Base-by-base conservation (phyloP, 2,888 invertebrate species). In the Trypoxylon attenuatum region DNA sequence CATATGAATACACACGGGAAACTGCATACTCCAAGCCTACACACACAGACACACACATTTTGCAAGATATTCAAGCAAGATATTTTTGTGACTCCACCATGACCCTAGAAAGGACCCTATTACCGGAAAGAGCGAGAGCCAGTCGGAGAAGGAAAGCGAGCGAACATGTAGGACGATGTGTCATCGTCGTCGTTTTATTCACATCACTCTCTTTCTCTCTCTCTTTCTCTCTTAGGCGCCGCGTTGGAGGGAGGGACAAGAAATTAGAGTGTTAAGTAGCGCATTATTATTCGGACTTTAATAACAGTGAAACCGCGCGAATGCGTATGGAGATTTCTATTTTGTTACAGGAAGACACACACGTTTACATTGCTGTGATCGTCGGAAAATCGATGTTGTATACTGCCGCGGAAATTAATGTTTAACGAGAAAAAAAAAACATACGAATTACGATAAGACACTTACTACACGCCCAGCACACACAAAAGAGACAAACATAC, bases 251-350 rank as follows among this genome's bases (percentile, higher is more conserved):
- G 8, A 33, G 10, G 33, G n/a, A 13, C 10, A 33, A 52, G 56
- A 57, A 71, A 55, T 69, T 76, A 76, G 69, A 55, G 51, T 77
- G 62, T 54, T 73, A 77, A 66, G 46, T 70, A 76, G 59, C 62
- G 62, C 69, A 73, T 79, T 79, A 80, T 83, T 82, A 81, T 83
- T 83, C 82, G 77, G 77, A 85, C 79, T 77, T 82, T 82, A 81
- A 80, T 78, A 76, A 63, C n/a, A n/a, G n/a, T 73, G 74, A 77
- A 81, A 69, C 63, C 77, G 80, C 71, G 71, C 13, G 76, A 76
- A 84, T 80, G 82, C 83, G 83, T 83, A 84, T 81, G 83, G 80
- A 85, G 84, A 85, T 86, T 87, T 87, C 86, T 87, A 87, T 87
- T 87, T 87, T 87, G 86, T 87, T 87, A 87, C 86, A 87, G 87